Conservation (phyloP, 2,113 vertebrate genomes). For the Agelaius tricolor region DNA sequence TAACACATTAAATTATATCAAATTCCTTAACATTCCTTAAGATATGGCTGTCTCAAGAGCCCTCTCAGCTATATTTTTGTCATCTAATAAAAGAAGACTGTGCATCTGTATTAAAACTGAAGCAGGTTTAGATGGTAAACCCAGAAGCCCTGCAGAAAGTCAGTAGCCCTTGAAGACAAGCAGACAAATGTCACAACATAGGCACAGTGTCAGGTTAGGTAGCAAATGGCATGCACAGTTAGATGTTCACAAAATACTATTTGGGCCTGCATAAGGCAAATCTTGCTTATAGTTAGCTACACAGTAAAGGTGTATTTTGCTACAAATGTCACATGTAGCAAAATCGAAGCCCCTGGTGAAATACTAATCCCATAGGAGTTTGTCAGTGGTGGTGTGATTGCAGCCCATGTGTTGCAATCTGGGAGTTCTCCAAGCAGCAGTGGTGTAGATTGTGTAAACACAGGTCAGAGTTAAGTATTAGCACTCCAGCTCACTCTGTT, state of each 20-base stretch:
- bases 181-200: neutral
- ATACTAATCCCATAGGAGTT: neutral
- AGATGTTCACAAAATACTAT: neutral
- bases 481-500: neutral
- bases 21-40: neutral
- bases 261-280: neutral
- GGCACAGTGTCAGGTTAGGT: neutral
- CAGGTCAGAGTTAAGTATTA: neutral
- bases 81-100: neutral
- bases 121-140: neutral
- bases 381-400: neutral
- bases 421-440: neutral
- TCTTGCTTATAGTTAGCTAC: neutral
- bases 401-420: neutral
- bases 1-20: neutral
- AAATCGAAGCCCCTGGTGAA: neutral
- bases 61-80: neutral
- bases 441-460: neutral
- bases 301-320: neutral
- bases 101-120: neutral
- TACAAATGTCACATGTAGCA: neutral
- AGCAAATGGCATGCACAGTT: neutral
- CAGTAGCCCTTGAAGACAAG: neutral
- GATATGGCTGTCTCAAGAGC: neutral
- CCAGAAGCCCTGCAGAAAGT: neutral